Percentiles rank a stretch among this genome's conserved stretches.
These are phyloP conservation scores for Champsocephalus gunnari DNA, from an alignment of 2,797 vertebrate species.

Conservation along the genomic window DNA sequence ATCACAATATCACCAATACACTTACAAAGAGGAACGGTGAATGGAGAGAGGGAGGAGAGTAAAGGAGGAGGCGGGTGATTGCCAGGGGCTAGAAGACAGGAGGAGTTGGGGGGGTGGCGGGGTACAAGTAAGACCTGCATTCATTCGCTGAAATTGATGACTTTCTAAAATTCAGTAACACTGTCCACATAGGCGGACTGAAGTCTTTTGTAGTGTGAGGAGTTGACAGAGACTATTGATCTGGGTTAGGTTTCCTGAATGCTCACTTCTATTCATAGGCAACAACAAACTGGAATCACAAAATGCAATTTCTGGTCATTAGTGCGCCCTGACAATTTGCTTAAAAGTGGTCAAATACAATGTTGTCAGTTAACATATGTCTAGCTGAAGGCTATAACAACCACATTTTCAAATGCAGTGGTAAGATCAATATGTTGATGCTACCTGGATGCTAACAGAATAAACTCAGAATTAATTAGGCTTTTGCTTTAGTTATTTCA, in stretches of 20 bases:
- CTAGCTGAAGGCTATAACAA: background rate
- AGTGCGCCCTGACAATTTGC: background rate
- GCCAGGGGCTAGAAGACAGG: slow-evolving; percentile 39
- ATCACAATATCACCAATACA: slow-evolving; percentile 68
- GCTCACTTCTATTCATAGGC: background rate
- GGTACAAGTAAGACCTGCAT: slow-evolving; percentile 46
- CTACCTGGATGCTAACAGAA: background rate
- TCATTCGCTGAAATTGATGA: slow-evolving; percentile 65
- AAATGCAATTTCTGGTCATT: background rate
- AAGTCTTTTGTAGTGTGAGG: slow-evolving; percentile 52
- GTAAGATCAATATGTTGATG: background rate
- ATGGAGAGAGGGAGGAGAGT: slow-evolving; percentile 29
- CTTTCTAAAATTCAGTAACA: slow-evolving; percentile 64
- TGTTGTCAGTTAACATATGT: background rate
- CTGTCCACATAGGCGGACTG: slow-evolving; percentile 39
- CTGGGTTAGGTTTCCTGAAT: background rate
- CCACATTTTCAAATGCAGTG: background rate
- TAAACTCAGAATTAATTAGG: background rate
- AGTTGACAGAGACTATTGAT: slow-evolving; percentile 30
- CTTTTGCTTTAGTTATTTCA: background rate
- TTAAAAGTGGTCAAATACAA: background rate
- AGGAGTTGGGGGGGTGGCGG: slow-evolving; percentile 29
- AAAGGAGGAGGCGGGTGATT: slow-evolving; percentile 15
- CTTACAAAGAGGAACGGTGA: slow-evolving; percentile 61
- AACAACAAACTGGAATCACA: background rate